Evolutionary conservation across 2,797 vertebrate species (phyloP), one percentile per base, ranked within the genome.

Genomic region (Sebastes miniatus): DNA sequence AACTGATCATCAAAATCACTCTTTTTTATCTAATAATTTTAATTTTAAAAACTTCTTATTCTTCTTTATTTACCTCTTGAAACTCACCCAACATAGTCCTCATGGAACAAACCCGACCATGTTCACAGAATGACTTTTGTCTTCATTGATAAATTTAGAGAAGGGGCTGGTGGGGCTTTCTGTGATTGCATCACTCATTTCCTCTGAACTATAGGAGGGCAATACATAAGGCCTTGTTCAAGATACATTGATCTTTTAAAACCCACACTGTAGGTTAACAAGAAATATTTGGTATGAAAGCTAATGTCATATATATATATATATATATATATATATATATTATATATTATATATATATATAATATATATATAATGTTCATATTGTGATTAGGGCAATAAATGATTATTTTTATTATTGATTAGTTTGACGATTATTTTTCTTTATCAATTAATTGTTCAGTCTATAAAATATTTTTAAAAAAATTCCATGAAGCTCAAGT

Each of bases 151-250:
- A 86, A 81, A 90, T 89, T 83, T 79, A 81, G 76, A 87, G 72
- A 83, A 76, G 78, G 84, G 85, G 74, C 77, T 90, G 73, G 3
- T 82, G 90, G 92, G 91, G 89, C 64, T 91, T 91, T 92, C 88
- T 90, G 62, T 86, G 52, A 81, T 93, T 93, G 89, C 91, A 85
- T 88, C 88, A 94, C 50, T 73, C 52, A 36, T 86, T 92, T 91
- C 87, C 87, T 84, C 61, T 82, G 79, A 90, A 82, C 56, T 18
- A 39, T 14, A 8, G 13, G 24, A 75, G 27, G 50, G 5, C 39
- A 75, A 18, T 36, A 27, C 73, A 14, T 36, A 25, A 25, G 22
- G n/a, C 52, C 47, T 43, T 56, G 6, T 39, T 77, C 43, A 59
- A 32, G 52, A 71, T 71, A 64, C 20, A 65, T 11, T 32, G 3